phyloP scores from a whole-genome alignment of 2,113 vertebrate genomes.

The Vimba vimba region DNA sequence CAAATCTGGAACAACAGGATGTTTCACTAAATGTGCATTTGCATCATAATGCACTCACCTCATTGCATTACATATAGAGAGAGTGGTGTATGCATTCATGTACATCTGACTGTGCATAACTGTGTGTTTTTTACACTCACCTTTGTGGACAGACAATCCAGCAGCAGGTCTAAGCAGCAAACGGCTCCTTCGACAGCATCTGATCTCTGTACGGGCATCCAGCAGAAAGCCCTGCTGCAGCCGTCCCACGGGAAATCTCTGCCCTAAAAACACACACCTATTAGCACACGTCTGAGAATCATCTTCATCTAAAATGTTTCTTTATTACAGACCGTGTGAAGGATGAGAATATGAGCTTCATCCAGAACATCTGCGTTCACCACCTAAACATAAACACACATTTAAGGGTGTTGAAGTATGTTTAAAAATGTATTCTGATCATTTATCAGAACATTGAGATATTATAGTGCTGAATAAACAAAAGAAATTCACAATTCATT shows the following conservation, averaged over 20 bases:
- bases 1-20: conserved; percentile 78
- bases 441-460: not conserved
- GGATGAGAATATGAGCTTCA: conserved; percentile 83
- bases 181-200: conserved; percentile 76
- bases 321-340: conserved; percentile 81
- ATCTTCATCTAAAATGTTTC: not conserved
- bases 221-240: conserved; percentile 89
- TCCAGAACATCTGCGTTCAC: conserved; percentile 88
- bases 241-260: conserved; percentile 92
- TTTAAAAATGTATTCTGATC: not conserved
- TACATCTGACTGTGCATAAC: not conserved
- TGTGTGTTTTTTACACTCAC: conserved; percentile 62
- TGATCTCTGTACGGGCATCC: conserved; percentile 77
- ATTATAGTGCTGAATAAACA: not conserved
- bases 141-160: conserved; percentile 79
- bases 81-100: not conserved
- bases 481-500: no score
- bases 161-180: conserved; percentile 88
- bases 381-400: conserved; percentile 75
- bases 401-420: not conserved
- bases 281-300: not conserved
- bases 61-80: no score
- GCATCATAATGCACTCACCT: not conserved
- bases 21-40: not conserved
- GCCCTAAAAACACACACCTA: conserved; percentile 73